Evolutionary conservation across 2,113 vertebrate genomes (phyloP).

Genomic region (Thalassoma bifasciatum): DNA sequence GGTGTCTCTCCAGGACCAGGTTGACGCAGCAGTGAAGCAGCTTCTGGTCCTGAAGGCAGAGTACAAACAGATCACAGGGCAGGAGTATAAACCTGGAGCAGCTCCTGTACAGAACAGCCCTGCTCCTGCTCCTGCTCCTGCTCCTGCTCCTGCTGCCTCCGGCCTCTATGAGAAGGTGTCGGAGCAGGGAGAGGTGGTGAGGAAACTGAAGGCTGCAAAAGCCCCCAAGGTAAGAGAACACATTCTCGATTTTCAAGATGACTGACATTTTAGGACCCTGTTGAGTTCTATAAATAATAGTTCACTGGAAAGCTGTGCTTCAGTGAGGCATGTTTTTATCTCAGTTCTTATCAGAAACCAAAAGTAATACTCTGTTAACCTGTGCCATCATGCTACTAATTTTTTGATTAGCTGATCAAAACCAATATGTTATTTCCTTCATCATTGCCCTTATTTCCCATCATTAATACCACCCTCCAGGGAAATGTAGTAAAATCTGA

Average conservation of each 20-base stretch:
- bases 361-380: too few relatives aligned
- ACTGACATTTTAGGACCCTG: not conserved
- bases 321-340: too few relatives aligned
- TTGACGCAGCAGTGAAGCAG: slow-evolving; percentile 90
- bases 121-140: not conserved
- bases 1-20: slow-evolving; percentile 85
- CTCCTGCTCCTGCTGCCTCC: slow-evolving; percentile 6
- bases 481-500: too few relatives aligned
- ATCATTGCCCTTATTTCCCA: too few relatives aligned
- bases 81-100: slow-evolving; percentile 91
- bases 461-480: too few relatives aligned
- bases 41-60: slow-evolving; percentile 90
- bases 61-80: slow-evolving; percentile 90
- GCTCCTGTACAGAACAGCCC: slow-evolving; percentile 43
- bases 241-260: not conserved
- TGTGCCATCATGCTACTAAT: too few relatives aligned
- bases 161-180: slow-evolving; percentile 67
- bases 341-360: too few relatives aligned
- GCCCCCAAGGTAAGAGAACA: slow-evolving; percentile 81
- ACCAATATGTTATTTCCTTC: too few relatives aligned
- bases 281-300: too few relatives aligned
- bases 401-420: too few relatives aligned
- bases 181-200: slow-evolving; percentile 85
- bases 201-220: slow-evolving; percentile 86
- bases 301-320: too few relatives aligned